Evolutionary conservation across 2,797 vertebrate genomes (phyloP), one percentile per base, ranked within the genome.

Genomic region (Eurystomus glaucurus): DNA sequence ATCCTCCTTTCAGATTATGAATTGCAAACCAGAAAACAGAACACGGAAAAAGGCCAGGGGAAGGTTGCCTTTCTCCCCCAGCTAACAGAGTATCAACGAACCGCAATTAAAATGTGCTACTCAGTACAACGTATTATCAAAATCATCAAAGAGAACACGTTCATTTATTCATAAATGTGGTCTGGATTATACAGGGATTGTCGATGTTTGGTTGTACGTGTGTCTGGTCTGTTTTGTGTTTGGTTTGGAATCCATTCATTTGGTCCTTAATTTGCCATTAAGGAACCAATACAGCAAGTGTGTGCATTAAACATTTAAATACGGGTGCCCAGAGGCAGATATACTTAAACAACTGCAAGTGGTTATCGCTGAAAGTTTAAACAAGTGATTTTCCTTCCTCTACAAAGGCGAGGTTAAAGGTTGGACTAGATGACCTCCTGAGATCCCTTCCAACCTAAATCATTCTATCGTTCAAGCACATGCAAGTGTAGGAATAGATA

Each of bases 251-350:
- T 96, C 84, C 78, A 71, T 92, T 95, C 91, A 74, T 80, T 92
- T 92, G 66, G 92, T 64, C 88, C 92, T 93, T 96, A 95, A 97
- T 92, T 95, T 96, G 93, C 95, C 92, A 92, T 95, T 97, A 95
- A 95, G 83, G 90, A 96, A 96, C 93, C 77, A 90, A 94, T 95
- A 96, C 74, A 88, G 84, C 97, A 95, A 94, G 90, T 91, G 92
- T 78, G 88, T 75, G 78, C 90, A 88, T 92, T 89, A 92, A 96
- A 66, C 88, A 93, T 85, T 95, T 79, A 96, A 92, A 96, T 80
- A 77, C 6, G 14, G 86, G 66, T 75, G 92, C 92, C 90, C 71
- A 91, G 72, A 87, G 93, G 78, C 93, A 91, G 17, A 54, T 8
- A 31, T 29, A 91, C 60, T 55, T 54, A 80, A 94, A 93, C 88